These are phyloP conservation scores for Agrypnus murinus DNA, from an alignment of 2,888 invertebrate genomes.

Conservation along the genomic window DNA sequence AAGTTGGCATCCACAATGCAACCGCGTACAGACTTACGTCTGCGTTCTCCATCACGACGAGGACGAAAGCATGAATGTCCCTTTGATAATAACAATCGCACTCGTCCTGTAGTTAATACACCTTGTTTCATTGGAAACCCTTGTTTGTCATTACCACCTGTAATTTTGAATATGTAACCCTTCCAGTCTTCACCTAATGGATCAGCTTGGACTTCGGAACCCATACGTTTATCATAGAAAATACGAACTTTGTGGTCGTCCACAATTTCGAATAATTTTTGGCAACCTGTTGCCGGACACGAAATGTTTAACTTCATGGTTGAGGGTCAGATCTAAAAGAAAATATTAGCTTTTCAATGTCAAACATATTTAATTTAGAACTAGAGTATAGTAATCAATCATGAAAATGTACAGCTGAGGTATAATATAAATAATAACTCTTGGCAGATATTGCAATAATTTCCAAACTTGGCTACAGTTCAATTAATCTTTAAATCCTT, in stretches of 20 bases:
- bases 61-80: conserved; percentile 96
- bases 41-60: conserved; percentile 94
- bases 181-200: conserved; percentile 98
- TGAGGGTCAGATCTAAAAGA: neutral
- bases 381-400: too few species aligned
- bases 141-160: conserved; percentile 99
- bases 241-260: conserved; percentile 97
- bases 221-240: conserved; percentile 99
- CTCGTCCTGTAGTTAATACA: conserved; percentile 94
- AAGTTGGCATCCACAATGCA: conserved; percentile 98
- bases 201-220: conserved; percentile 95
- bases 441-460: too few species aligned
- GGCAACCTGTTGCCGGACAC: conserved; percentile 97
- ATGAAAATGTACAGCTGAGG: too few species aligned
- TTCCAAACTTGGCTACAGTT: too few species aligned
- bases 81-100: conserved; percentile 93
- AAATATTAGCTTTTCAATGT: conserved; percentile 1
- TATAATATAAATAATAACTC: too few species aligned
- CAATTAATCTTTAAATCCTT: too few species aligned
- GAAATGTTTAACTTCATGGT: conserved; percentile 92
- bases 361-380: too few species aligned
- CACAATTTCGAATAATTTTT: conserved; percentile 96
- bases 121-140: conserved; percentile 99
- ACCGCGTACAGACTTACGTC: conserved; percentile 97
- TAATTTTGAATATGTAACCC: conserved; percentile 94